Percentiles rank a stretch among this genome's conserved stretches.
Conservation (phyloP, 1,140 invertebrate species). For the Glossosoma conforme region DNA sequence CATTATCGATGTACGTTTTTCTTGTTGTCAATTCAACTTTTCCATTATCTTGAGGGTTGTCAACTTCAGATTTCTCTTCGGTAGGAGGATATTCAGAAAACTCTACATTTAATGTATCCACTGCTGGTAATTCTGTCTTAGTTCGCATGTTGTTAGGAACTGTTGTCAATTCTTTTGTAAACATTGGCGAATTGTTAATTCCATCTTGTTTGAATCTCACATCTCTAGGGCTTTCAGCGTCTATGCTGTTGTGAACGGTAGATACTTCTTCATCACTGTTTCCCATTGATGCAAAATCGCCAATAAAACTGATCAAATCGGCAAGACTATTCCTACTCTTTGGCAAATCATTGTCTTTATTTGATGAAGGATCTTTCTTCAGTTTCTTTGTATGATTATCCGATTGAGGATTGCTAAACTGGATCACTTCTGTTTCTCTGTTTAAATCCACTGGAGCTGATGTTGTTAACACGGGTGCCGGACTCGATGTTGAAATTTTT, state of each 20-base stretch:
- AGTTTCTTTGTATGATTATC: slow-evolving; percentile 27
- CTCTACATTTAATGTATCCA: slow-evolving; percentile 15
- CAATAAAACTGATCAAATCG: slow-evolving; percentile 46
- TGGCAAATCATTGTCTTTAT: slow-evolving; percentile 29
- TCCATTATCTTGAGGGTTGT: slow-evolving; percentile 22
- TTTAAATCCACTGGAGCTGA: too few relatives aligned
- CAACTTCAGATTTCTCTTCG: slow-evolving; percentile 32
- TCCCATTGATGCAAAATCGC: slow-evolving; percentile 46
- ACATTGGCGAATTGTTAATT: background rate
- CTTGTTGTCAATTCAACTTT: slow-evolving; percentile 30
- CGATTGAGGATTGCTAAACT: too few relatives aligned
- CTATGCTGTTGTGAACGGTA: slow-evolving; percentile 26
- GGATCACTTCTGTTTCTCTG: too few relatives aligned
- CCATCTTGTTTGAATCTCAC: background rate
- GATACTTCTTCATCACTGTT: slow-evolving; percentile 35
- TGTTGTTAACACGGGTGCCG: too few relatives aligned
- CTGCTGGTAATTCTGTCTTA: background rate
- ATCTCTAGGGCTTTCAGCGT: slow-evolving; percentile 11
- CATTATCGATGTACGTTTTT: slow-evolving; percentile 26
- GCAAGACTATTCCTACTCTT: slow-evolving; percentile 41
- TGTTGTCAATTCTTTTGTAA: slow-evolving; percentile 3
- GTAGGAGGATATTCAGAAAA: slow-evolving; percentile 21
- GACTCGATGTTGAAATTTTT: too few relatives aligned
- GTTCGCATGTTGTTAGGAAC: slow-evolving; percentile 3
- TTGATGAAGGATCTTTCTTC: slow-evolving; percentile 24